These are phyloP conservation scores for Dolichoris vasculosae DNA, from an alignment of 1,140 invertebrate genomes.

Conservation along the genomic window DNA sequence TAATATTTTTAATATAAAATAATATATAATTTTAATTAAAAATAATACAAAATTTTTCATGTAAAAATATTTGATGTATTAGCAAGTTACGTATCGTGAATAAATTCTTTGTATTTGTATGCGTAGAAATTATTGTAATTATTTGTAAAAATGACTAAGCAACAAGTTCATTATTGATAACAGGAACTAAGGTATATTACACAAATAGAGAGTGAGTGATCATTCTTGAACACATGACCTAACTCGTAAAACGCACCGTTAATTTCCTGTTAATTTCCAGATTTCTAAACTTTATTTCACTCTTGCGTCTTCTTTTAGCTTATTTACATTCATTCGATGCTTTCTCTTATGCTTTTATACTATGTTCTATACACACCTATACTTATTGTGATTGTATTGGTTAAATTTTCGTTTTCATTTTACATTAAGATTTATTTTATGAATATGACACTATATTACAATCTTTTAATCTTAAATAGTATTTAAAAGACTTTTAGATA, in stretches of 20 bases:
- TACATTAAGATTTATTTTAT: neutral
- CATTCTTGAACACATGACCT: conserved; percentile 50
- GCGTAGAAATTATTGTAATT: neutral
- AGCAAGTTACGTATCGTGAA: neutral
- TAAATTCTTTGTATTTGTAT: neutral
- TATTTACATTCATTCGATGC: neutral
- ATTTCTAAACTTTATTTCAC: conserved; percentile 6
- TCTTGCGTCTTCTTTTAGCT: conserved; percentile 22
- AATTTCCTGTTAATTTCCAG: conserved; percentile 60
- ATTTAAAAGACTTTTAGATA: neutral
- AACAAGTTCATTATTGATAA: neutral
- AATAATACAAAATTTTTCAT: neutral
- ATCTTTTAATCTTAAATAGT: neutral
- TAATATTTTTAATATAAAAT: too few relatives aligned
- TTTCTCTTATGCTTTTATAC: neutral
- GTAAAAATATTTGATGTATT: neutral
- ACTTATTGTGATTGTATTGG: neutral
- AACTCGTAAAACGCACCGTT: conserved; percentile 65
- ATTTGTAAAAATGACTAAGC: neutral
- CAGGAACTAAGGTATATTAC: neutral
- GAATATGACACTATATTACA: neutral
- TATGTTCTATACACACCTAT: neutral
- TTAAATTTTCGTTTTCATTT: neutral
- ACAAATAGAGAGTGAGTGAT: neutral
- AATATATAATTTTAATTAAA: too few relatives aligned